Conservation (phyloP, 2,113 vertebrate genomes). For the Chloropsis hardwickii region DNA sequence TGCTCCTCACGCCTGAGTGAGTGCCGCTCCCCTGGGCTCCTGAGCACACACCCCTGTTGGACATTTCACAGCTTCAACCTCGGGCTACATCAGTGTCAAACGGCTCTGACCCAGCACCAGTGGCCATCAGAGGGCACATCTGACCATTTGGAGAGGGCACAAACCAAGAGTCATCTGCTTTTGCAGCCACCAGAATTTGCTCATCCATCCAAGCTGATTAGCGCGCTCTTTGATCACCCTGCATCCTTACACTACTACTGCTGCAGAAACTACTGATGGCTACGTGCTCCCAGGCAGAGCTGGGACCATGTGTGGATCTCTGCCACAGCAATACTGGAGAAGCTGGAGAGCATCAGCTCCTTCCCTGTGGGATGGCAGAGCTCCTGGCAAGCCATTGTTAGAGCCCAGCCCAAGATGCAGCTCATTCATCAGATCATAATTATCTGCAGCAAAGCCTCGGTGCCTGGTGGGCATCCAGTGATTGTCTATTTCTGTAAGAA, state of each 20-base stretch:
- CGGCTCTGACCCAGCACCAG: neutral
- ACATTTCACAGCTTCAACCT: neutral
- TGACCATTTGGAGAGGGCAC: neutral
- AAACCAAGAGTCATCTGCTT: neutral
- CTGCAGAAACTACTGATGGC: neutral
- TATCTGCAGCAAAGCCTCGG: neutral
- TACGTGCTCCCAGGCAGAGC: neutral
- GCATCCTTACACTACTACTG: neutral
- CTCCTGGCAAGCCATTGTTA: slow-evolving; percentile 21
- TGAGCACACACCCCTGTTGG: neutral
- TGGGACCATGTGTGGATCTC: neutral
- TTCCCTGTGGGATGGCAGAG: neutral
- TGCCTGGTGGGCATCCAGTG: slow-evolving; percentile 49
- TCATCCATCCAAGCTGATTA: neutral
- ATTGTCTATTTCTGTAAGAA: slow-evolving; percentile 48
- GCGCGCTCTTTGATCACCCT: neutral
- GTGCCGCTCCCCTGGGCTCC: neutral
- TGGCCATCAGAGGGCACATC: neutral
- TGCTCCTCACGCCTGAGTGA: neutral
- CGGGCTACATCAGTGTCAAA: neutral
- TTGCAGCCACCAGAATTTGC: neutral
- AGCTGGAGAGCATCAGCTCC: slow-evolving; percentile 1
- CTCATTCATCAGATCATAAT: slow-evolving; percentile 36
- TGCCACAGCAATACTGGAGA: neutral
- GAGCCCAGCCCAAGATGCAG: neutral